phyloP scores from a whole-genome alignment of 2,888 invertebrate species.

The Orthonevra nobilis region DNA sequence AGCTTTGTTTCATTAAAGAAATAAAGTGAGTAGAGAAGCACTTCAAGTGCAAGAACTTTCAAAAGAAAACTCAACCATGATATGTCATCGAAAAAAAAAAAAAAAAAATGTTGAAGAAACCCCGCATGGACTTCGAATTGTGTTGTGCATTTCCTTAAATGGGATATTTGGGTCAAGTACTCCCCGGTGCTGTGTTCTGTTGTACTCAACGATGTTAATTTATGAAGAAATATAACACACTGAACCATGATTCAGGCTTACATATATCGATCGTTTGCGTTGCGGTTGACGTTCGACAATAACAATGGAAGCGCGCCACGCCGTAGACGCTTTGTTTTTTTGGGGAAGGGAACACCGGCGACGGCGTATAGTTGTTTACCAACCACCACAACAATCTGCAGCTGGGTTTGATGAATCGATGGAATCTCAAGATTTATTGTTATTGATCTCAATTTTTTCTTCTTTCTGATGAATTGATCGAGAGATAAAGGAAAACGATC shows the following conservation, averaged over 20 bases:
- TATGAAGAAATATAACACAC: conserved; percentile 24
- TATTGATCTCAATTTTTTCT: conserved; percentile 28
- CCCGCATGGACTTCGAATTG: conserved; percentile 50
- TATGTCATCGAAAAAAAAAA: conserved; percentile 36
- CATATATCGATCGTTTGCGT: neutral
- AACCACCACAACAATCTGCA: conserved; percentile 22
- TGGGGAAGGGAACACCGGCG: conserved; percentile 10
- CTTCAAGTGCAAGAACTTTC: conserved; percentile 65
- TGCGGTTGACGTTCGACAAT: neutral
- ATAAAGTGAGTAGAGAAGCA: conserved; percentile 41
- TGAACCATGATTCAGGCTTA: conserved; percentile 9
- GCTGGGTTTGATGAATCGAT: conserved; percentile 44
- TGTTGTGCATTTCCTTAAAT: conserved; percentile 59
- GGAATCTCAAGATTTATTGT: conserved; percentile 50
- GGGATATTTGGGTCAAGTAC: conserved; percentile 67
- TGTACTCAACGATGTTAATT: no score
- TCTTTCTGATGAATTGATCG: conserved; percentile 47
- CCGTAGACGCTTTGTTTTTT: no score
- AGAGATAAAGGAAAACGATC: conserved; percentile 32
- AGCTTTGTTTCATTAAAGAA: conserved; percentile 11
- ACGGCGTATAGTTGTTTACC: conserved; percentile 12
- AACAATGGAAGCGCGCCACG: no score
- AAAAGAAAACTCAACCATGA: conserved; percentile 56
- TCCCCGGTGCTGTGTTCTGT: conserved; percentile 33
- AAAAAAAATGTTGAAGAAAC: conserved; percentile 47